phyloP scores from a whole-genome alignment of 2,797 vertebrate genomes.

The Anabacerthia variegaticeps region DNA sequence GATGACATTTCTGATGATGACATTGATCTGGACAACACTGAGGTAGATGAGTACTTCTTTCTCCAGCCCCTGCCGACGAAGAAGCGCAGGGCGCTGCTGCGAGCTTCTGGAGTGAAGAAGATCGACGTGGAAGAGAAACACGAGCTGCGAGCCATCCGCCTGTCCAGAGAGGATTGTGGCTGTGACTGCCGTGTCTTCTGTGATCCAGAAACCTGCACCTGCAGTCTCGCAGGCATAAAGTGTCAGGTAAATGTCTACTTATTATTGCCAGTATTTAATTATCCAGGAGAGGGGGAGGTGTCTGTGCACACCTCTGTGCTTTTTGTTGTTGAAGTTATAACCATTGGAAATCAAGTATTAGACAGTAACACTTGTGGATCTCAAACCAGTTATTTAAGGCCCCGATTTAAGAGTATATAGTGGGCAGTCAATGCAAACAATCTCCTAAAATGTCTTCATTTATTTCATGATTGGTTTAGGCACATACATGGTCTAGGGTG shows the following conservation, averaged over 20 bases:
- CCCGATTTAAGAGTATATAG: neutral
- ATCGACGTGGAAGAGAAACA: constrained; percentile 98
- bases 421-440: neutral
- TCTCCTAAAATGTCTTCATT: neutral
- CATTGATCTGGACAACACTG: constrained; percentile 97
- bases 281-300: neutral
- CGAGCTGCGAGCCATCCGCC: constrained; percentile 91
- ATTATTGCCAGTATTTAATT: neutral
- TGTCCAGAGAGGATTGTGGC: constrained; percentile 97
- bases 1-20: constrained; percentile 99
- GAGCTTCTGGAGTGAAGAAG: constrained; percentile 95
- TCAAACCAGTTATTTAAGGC: neutral
- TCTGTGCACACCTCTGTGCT: rapidly evolving
- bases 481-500: neutral
- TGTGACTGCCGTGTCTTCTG: constrained; percentile 97
- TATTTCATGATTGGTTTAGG: neutral
- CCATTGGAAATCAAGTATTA: neutral
- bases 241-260: constrained; percentile 87
- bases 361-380: neutral
- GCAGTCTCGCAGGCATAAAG: constrained; percentile 97
- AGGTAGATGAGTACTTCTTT: constrained; percentile 99
- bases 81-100: constrained; percentile 90
- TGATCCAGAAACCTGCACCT: constrained; percentile 96
- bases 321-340: neutral
- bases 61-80: constrained; percentile 97